phyloP scores from a whole-genome alignment of 2,888 invertebrate species.

The Mesorhabditis spiculigera region DNA sequence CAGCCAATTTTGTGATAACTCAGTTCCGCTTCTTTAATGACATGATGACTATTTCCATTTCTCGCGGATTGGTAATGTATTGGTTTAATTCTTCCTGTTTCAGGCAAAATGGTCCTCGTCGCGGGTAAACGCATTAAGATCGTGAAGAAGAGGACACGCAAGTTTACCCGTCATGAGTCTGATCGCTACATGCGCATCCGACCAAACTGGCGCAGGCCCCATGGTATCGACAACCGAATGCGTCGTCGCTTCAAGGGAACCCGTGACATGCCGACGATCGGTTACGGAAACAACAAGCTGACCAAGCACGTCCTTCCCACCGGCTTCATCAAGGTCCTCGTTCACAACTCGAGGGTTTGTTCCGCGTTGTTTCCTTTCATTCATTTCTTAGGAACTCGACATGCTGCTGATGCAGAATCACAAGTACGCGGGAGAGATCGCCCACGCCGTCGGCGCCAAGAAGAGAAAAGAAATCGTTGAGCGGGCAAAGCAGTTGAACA shows the following conservation, averaged over 20 bases:
- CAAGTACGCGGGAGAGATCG: constrained; percentile 94
- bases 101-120: constrained; percentile 51
- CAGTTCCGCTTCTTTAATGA: too few relatives aligned
- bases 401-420: constrained; percentile 98
- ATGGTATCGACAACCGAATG: constrained; percentile 99
- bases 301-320: constrained; percentile 95
- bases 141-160: constrained; percentile 94
- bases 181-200: constrained; percentile 65
- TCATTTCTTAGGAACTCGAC: constrained; percentile 76
- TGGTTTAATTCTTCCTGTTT: not conserved
- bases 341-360: constrained; percentile 76
- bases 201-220: constrained; percentile 91
- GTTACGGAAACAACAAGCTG: constrained; percentile 91
- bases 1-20: too few relatives aligned
- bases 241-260: constrained; percentile 98
- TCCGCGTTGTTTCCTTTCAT: not conserved
- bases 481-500: constrained; percentile 82
- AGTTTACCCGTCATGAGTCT: constrained; percentile 96
- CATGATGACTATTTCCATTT: too few relatives aligned
- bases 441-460: constrained; percentile 93
- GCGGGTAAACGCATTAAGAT: constrained; percentile 75
- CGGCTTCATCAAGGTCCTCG: constrained; percentile 91
- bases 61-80: too few relatives aligned
- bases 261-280: constrained; percentile 96
- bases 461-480: constrained; percentile 93